Conservation (phyloP, 2,888 invertebrate species). For the Synanthedon tipuliformis region DNA sequence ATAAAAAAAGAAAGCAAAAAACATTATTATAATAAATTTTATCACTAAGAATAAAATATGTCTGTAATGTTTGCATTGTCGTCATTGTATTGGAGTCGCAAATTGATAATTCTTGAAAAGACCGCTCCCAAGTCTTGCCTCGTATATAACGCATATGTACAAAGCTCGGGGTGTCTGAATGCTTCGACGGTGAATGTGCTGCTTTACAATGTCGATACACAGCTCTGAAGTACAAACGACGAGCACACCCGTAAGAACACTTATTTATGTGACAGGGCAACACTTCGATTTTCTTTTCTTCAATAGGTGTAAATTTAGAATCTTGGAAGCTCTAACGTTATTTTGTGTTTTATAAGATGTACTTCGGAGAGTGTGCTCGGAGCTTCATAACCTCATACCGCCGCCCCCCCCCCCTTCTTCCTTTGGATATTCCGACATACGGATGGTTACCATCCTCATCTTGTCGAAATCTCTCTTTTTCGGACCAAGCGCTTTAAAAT, state of each 20-base stretch:
- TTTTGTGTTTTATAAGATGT: too few relatives aligned
- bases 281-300: background rate
- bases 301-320: too few relatives aligned
- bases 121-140: background rate
- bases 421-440: too few relatives aligned
- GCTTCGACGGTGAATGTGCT: background rate
- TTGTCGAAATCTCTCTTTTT: too few relatives aligned
- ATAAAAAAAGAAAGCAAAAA: background rate
- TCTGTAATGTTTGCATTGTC: background rate
- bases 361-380: too few relatives aligned
- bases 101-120: background rate
- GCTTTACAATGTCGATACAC: background rate
- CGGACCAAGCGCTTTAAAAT: too few relatives aligned
- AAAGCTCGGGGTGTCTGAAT: background rate
- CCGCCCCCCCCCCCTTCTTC: too few relatives aligned
- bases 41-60: too few relatives aligned
- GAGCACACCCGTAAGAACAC: background rate
- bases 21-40: background rate
- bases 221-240: background rate
- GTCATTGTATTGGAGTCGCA: background rate
- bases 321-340: too few relatives aligned
- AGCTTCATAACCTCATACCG: too few relatives aligned
- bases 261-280: slow-evolving; percentile 3
- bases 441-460: too few relatives aligned
- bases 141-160: background rate